Evolutionary conservation across 2,113 vertebrate genomes (phyloP).

Genomic region (Laterallus jamaicensis): DNA sequence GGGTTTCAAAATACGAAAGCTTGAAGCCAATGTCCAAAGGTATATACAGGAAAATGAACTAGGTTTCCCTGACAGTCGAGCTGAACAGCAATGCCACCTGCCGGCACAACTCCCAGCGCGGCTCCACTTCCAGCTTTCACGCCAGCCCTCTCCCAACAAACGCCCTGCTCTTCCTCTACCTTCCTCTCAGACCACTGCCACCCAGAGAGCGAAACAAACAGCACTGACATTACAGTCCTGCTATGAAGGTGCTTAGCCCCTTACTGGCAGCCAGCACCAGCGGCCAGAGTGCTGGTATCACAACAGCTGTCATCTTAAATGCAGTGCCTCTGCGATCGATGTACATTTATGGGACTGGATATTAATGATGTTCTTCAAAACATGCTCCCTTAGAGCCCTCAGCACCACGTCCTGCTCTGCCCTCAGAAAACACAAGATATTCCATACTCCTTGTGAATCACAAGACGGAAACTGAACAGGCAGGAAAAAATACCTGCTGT

Average conservation of each 20-base stretch:
- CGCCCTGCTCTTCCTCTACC: not conserved
- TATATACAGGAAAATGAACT: not conserved
- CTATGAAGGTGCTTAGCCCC: not conserved
- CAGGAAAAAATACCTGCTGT: not conserved
- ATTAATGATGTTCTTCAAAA: not conserved
- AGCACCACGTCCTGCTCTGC: not conserved
- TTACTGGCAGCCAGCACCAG: not conserved
- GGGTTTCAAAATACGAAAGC: constrained; percentile 1
- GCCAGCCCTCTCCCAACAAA: not conserved
- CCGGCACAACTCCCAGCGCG: not conserved
- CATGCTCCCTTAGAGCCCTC: not conserved
- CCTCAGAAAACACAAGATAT: not conserved
- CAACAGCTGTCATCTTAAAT: not conserved
- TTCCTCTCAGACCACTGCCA: not conserved
- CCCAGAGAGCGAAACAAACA: not conserved
- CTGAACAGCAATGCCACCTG: constrained; percentile 49
- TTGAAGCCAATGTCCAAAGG: not conserved
- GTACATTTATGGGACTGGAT: not conserved
- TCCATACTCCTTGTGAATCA: not conserved
- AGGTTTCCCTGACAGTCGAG: not conserved
- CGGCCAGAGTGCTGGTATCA: not conserved
- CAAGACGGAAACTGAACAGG: not conserved
- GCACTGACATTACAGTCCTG: not conserved
- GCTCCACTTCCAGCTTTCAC: not conserved
- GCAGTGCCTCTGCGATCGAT: fast-evolving